Evolutionary conservation across 2,888 invertebrate species (phyloP).

Genomic region (Drosophila recens): DNA sequence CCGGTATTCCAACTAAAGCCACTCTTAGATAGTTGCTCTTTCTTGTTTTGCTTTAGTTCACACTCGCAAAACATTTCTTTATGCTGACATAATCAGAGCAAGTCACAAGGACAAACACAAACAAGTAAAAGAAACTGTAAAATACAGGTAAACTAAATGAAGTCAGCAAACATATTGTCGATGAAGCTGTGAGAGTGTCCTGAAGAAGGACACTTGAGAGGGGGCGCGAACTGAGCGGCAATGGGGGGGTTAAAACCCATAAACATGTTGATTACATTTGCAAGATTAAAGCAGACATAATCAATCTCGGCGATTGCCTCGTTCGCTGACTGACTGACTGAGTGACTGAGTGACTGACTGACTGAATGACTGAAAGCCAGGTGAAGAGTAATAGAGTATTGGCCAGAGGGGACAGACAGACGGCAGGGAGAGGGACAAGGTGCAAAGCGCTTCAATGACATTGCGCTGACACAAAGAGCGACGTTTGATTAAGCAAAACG

Average conservation of each 20-base stretch:
- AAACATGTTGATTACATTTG: slow-evolving; percentile 69
- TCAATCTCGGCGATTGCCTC: slow-evolving; percentile 72
- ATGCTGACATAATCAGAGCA: slow-evolving; percentile 26
- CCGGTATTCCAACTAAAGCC: no score
- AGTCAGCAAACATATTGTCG: slow-evolving; percentile 45
- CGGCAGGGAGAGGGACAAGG: slow-evolving; percentile 29
- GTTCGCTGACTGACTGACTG: slow-evolving; percentile 41
- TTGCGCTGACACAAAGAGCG: slow-evolving; percentile 74
- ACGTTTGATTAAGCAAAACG: slow-evolving; percentile 76
- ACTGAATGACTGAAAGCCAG: slow-evolving; percentile 37
- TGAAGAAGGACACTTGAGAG: not conserved
- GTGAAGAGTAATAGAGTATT: slow-evolving; percentile 31
- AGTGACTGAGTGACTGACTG: slow-evolving; percentile 37
- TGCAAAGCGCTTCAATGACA: slow-evolving; percentile 62
- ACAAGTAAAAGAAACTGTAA: slow-evolving; percentile 14
- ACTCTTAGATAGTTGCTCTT: not conserved
- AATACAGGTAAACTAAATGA: slow-evolving; percentile 46
- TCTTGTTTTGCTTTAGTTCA: not conserved
- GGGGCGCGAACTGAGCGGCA: not conserved
- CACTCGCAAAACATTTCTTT: not conserved
- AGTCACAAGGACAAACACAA: slow-evolving; percentile 16
- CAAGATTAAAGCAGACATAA: slow-evolving; percentile 72
- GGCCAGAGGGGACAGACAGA: slow-evolving; percentile 17
- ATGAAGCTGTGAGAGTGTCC: slow-evolving; percentile 8
- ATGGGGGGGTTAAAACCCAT: slow-evolving; percentile 35